Evolutionary conservation across 2,113 vertebrate genomes (phyloP).

Genomic region (Gavia stellata): DNA sequence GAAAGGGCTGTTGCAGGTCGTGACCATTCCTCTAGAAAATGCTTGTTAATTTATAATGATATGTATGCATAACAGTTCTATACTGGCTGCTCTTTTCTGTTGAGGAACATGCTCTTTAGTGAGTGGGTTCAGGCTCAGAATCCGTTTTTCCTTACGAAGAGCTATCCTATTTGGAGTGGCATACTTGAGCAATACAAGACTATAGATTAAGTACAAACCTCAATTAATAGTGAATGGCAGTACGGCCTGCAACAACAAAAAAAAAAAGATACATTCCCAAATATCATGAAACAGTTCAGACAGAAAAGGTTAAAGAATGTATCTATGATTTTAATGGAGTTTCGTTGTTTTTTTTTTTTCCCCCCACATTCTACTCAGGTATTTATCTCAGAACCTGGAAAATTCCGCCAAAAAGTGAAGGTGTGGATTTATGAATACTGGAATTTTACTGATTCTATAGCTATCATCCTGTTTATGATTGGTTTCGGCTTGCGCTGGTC

Average conservation of each 20-base stretch:
- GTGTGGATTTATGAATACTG: constrained; percentile 96
- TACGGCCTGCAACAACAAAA: neutral
- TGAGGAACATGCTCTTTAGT: neutral
- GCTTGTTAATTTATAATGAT: neutral
- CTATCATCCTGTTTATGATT: constrained; percentile 84
- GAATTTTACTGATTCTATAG: constrained; percentile 90
- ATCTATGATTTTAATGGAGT: neutral
- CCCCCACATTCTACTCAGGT: constrained; percentile 74
- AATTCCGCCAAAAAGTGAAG: constrained; percentile 89
- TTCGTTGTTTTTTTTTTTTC: neutral
- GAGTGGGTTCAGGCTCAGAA: neutral
- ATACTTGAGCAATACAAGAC: neutral
- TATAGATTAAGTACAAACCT: neutral
- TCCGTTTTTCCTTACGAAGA: neutral
- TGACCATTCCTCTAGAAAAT: neutral
- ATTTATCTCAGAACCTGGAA: constrained; percentile 88
- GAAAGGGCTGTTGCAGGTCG: neutral
- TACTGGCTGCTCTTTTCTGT: neutral
- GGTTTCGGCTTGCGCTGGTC: constrained; percentile 84
- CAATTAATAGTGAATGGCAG: neutral
- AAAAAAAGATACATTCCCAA: neutral
- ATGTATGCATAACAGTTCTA: neutral
- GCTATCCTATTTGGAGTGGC: neutral
- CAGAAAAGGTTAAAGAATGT: neutral
- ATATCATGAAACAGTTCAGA: neutral